phyloP scores from a whole-genome alignment of 23 tunicate species.

The Diplosoma virens region DNA sequence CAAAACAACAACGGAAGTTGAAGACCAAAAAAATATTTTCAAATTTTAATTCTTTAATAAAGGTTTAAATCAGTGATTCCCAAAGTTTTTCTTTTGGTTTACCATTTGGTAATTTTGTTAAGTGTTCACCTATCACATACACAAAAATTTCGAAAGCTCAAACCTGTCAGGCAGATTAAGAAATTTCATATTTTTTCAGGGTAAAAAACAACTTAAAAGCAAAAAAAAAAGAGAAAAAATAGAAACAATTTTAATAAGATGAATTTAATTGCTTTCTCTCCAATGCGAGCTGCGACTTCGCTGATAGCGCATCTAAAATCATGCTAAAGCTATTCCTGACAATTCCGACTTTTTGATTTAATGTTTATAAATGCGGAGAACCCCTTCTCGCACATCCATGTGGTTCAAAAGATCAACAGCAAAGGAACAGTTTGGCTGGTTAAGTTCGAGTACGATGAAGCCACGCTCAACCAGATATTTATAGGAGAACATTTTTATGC shows the following conservation, averaged over 20 bases:
- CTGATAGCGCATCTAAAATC: too few species aligned
- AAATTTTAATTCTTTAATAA: too few species aligned
- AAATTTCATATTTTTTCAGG: not conserved
- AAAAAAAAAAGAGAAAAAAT: not conserved
- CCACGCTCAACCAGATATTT: constrained; percentile 38
- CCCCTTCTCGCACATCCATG: constrained; percentile 28
- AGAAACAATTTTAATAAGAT: not conserved
- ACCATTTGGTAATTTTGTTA: constrained; percentile 4
- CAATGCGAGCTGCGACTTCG: too few species aligned
- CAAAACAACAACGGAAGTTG: too few species aligned
- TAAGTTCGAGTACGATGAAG: constrained; percentile 10
- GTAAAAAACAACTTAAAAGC: not conserved
- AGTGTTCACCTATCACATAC: constrained; percentile 29
- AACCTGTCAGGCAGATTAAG: not conserved
- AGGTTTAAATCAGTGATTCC: constrained; percentile 17
- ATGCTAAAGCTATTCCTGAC: too few species aligned
- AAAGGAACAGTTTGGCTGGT: constrained; percentile 18
- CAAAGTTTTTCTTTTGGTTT: constrained; percentile 19
- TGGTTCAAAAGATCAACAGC: constrained; percentile 18
- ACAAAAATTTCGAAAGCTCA: not conserved
- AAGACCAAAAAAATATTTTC: too few species aligned
- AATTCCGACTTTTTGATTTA: too few species aligned
- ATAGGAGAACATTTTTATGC: too few species aligned
- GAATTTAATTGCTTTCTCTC: not conserved
- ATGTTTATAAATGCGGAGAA: too few species aligned